Base-by-base conservation (phyloP, 2,888 invertebrate genomes). In the Eupithecia pulchellata region DNA sequence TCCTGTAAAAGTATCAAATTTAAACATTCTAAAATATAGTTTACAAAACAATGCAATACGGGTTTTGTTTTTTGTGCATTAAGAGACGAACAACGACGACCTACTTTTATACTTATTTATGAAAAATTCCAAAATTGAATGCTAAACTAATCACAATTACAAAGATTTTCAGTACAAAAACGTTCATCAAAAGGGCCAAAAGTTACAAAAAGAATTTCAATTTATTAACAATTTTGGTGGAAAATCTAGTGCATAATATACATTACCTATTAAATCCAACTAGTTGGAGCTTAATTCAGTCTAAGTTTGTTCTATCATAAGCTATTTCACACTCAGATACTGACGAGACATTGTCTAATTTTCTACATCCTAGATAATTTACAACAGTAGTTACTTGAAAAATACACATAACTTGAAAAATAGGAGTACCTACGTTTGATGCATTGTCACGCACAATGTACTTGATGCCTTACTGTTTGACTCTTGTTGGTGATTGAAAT, bases 201-300 rank as follows among this genome's bases (percentile, higher is more conserved):
- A 63, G 47, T 69, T 62, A 88, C 84, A 82, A 81, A 78, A 77
- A 78, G 32, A 80, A 84, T 85, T 84, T 86, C 83, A 86, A 82
- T 81, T 81, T 81, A 77, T 82, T 88, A 84, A 84, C 79, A 87
- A 86, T 87, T 89, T 88, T 84, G 84, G 82, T 91, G 87, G 86
- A 89, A 90, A 91, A 89, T 87, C 90, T 91, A 91, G 85, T 88
- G 86, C 83, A 76, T 83, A 84, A 81, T 58, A 81, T 83, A 81
- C 80, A 81, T 83, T 82, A 85, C 88, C n/a, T n/a, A n/a, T n/a
- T 89, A 89, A 85, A 82, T 52, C 86, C 83, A 78, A 86, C 89
- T 90, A 91, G 87, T 89, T 91, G 91, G 91, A 90, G 90, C 89
- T 87, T 90, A 87, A 87, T 88, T 93, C 93, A 93, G 93, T 93